Evolutionary conservation across 2,113 vertebrate species (phyloP).

Genomic region (Pollachius pollachius): DNA sequence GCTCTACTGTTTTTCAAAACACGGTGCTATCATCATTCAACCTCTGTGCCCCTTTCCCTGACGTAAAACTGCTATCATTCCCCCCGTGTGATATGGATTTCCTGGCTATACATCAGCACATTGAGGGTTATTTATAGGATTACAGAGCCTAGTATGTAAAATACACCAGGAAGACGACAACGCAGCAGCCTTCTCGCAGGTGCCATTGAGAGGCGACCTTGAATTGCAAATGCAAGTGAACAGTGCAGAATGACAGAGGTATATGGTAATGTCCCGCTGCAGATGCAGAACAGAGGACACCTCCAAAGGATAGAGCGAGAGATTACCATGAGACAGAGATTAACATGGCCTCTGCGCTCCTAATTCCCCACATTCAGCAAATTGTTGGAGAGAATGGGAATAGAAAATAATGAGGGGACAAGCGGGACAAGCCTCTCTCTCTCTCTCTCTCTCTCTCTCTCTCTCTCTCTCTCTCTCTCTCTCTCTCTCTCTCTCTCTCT

Average conservation of each 20-base stretch:
- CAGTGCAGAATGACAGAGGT: conserved; percentile 26
- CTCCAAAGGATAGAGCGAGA: conserved; percentile 9
- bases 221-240: conserved; percentile 20
- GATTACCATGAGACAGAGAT: conserved; percentile 5
- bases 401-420: background rate
- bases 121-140: too few species aligned
- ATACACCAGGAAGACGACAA: too few species aligned
- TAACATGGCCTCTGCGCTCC: conserved; percentile 7
- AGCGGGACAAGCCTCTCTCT: background rate
- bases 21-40: too few species aligned
- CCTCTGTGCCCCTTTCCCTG: too few species aligned
- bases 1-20: too few species aligned
- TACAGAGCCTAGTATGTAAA: too few species aligned
- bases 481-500: background rate
- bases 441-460: background rate
- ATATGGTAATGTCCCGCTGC: conserved; percentile 25
- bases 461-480: background rate
- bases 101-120: too few species aligned
- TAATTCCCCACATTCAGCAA: conserved; percentile 34
- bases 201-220: background rate
- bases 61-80: too few species aligned
- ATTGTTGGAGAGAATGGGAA: background rate
- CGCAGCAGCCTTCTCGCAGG: background rate
- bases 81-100: too few species aligned
- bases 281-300: conserved; percentile 7